These are phyloP conservation scores for Dasysyrphus albostriatus DNA, from an alignment of 2,888 invertebrate genomes.

Conservation along the genomic window DNA sequence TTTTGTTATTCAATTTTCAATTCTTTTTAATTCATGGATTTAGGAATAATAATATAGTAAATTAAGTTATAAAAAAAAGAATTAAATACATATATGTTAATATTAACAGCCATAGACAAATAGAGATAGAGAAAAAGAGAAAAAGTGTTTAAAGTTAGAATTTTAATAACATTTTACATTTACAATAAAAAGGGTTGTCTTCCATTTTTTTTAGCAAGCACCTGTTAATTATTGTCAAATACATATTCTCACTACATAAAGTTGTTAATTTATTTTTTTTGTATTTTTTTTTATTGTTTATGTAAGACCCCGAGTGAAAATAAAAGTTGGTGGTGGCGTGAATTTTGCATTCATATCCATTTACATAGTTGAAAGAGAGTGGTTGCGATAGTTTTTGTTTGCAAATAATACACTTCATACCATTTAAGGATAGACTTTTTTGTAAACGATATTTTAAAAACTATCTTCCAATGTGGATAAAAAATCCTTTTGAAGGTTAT, in stretches of 20 bases:
- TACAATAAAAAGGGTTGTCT: constrained; percentile 58
- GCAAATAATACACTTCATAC: background rate
- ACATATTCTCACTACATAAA: constrained; percentile 63
- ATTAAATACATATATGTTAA: constrained; percentile 4
- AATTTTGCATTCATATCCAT: background rate
- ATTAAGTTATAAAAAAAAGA: background rate
- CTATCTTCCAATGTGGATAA: too few relatives aligned
- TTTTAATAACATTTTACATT: constrained; percentile 46
- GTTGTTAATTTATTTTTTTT: constrained; percentile 12
- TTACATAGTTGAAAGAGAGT: background rate
- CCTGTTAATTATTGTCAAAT: constrained; percentile 74
- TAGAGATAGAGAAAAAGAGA: constrained; percentile 9
- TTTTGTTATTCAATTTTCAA: constrained; percentile 25
- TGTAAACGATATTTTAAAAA: background rate
- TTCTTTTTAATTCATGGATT: constrained; percentile 27
- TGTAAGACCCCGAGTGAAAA: constrained; percentile 36
- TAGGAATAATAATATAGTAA: constrained; percentile 7
- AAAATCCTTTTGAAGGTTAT: too few relatives aligned
- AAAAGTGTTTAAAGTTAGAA: constrained; percentile 9
- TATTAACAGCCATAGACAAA: constrained; percentile 61
- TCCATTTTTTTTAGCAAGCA: constrained; percentile 54
- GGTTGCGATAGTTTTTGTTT: background rate
- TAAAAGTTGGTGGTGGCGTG: constrained; percentile 1
- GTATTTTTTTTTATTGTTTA: constrained; percentile 1
- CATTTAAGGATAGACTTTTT: background rate